Base-by-base conservation (phyloP, 1,140 invertebrate species). In the Euura saliciscinereae region DNA sequence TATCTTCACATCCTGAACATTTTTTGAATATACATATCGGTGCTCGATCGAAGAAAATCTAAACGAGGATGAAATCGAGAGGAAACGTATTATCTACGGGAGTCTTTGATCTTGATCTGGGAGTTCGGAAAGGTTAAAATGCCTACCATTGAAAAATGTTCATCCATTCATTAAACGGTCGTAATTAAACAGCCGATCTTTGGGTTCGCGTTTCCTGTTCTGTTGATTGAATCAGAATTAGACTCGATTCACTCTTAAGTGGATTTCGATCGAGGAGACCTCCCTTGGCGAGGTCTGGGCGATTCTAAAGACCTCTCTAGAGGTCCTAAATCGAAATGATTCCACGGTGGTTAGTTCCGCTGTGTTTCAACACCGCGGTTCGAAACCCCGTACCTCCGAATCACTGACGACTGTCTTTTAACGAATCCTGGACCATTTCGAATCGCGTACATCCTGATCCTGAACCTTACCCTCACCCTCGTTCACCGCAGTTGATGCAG, bases 401-500 rank as follows among this genome's bases (percentile, higher is more conserved):
- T 10, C 28, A 42, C 66, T 67, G 66, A 67, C 66, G 42, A 67
- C 11, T 67, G 66, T 28, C 66, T 67, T 8, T 67, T 44, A 44
- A 42, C 13, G 43, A 44, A 11, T 67, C 66, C 4, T 44, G 66
- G 66, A 67, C 66, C 66, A 67, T 67, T 67, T 67, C 66, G 11
- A 67, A 67, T 67, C 66, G 43, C 11, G 66, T 13, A 44, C 66
- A 67, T 67, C 66, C 66, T 28, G 66, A 67, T 13, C 65, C n/a
- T 67, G 28, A 1, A 28, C 43, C 13, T 67, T 8, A 11, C 42
- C 43, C 28, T 28, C 66, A 42, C 3, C 3, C 10, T 28, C 13
- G 43, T 11, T 67, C 11, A 10, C 10, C 11, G 7, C 4, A 8
- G 8, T 28, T 11, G 42, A 13, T 67, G 28, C 13, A 67, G 8